Evolutionary conservation across 2,888 invertebrate genomes (phyloP), one percentile per base, ranked within the genome.

Genomic region (Drosophila meridiana): DNA sequence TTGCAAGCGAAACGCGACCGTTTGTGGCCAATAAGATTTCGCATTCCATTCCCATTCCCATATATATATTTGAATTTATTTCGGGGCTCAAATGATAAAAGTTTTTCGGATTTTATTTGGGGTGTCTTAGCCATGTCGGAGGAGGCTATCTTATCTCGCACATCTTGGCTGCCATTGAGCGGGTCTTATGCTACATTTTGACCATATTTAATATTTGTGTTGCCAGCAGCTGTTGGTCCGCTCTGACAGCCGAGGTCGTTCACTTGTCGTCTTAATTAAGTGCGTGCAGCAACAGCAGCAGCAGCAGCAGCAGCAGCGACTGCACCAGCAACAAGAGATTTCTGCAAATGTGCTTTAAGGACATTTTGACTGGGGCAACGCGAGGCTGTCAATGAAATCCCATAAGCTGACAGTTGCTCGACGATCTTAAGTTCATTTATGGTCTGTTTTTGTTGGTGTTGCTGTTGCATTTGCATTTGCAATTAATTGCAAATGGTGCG

Each of bases 181-280:
- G 13, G 32, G 43, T 9, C 64, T 61, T 52, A 38, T 20, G 38
- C 47, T 59, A 56, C 64, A 60, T 62, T 79, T 73, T 47, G 80
- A 53, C 63, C 68, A 74, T 75, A 73, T 65, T 73, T 69, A 77
- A 87, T 88, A 81, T 74, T 69, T 80, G 69, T 71, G 61, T 55
- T 75, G 50, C 50, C 30, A 34, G 73, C 69, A 76, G 42, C 45
- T 43, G 48, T 28, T 14, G 6, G 61, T 57, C 38, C 45, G 14
- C 56, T 77, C 73, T 78, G 89, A 87, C 87, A 90, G 79, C 67
- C 69, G 77, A 81, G 86, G 88, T 89, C 87, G 82, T 82, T 85
- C 90, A 83, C 89, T 83, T 89, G 88, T 87, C 90, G 80, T 89
- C 89, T 85, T 90, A 89, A 89, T 89, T 89, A 89, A 87, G 83